These are phyloP conservation scores for Echinarachnius parma DNA, from an alignment of 53 echinoderm and acorn worm genomes.

Conservation along the genomic window DNA sequence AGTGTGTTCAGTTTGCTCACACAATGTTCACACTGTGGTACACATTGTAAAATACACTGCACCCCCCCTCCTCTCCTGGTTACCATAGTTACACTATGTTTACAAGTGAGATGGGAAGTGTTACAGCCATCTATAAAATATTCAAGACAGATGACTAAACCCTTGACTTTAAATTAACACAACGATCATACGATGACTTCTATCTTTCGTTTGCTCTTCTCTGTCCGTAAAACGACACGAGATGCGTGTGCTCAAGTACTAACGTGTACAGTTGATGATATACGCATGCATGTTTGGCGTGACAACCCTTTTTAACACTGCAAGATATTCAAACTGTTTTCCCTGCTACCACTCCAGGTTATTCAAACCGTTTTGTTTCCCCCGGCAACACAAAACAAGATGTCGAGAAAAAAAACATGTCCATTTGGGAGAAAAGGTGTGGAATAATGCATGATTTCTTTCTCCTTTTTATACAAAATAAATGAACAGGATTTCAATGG, in stretches of 20 bases:
- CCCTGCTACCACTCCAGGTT: constrained; percentile 31
- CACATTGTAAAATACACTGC: too few relatives aligned
- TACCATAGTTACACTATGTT: not conserved
- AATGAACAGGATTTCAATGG: not conserved
- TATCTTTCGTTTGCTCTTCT: not conserved
- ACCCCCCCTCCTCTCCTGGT: constrained; percentile 2
- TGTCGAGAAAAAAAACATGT: constrained; percentile 5
- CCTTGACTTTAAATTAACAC: constrained; percentile 40
- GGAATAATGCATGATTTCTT: constrained; percentile 47
- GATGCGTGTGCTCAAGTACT: too few relatives aligned
- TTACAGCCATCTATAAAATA: constrained; percentile 39
- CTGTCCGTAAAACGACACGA: too few relatives aligned
- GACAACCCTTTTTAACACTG: too few relatives aligned
- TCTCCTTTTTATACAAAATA: not conserved
- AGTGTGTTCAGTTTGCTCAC: too few relatives aligned
- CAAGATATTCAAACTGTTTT: constrained; percentile 45
- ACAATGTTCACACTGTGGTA: too few relatives aligned
- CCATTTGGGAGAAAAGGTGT: constrained; percentile 39
- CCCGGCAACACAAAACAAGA: constrained; percentile 21
- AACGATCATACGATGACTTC: constrained; percentile 39
- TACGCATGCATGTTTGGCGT: too few relatives aligned
- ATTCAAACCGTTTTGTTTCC: constrained; percentile 48
- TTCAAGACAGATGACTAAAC: constrained; percentile 52
- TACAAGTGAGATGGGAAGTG: not conserved
- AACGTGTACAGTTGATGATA: too few relatives aligned